Evolutionary conservation across 2,888 invertebrate genomes (phyloP), one percentile per base, ranked within the genome.

Genomic region (Anorthoa munda): DNA sequence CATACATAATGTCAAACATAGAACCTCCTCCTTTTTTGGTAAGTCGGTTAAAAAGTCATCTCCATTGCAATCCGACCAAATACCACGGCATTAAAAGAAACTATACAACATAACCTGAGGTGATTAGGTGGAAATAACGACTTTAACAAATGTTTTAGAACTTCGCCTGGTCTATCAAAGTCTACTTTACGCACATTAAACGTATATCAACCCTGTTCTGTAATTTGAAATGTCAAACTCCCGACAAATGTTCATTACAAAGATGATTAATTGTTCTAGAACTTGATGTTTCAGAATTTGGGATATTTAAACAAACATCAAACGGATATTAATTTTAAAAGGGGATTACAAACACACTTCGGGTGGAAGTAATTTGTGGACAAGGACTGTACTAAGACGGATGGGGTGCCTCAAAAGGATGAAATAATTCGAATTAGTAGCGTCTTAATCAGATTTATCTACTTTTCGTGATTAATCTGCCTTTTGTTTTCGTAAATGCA

Each of bases 201-300:
- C 55, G 51, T 69, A 64, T 50, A 75, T 61, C 53, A 68, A 75
- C 55, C 31, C 70, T 61, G 67, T 66, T 58, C 55, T 56, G 39
- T 65, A 51, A 66, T 82, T 77, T 66, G 60, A 69, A 72, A 80
- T 71, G 77, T 73, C 77, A 71, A 72, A 77, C 79, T 72, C 23
- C 46, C 55, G 64, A 71, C 70, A 72, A 83, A 83, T 79, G 21
- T 79, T 79, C 70, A 60, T 77, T 68, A 77, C 45, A 71, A n/a
- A 31, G 61, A 80, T 81, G 83, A 82, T 83, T 70, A 80, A 82
- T 83, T 66, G 73, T 72, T 71, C 73, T 48, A 58, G 51, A 73
- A 76, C 61, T 74, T 76, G 51, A 76, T 70, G 63, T 75, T 78
- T 74, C 56, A 79, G 45, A 72, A 84, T 84, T 78, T 60, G 50